Percentiles rank a stretch among this genome's conserved stretches.
Conservation (phyloP, 2,113 vertebrate genomes). For the Dicrurus megarhynchus region DNA sequence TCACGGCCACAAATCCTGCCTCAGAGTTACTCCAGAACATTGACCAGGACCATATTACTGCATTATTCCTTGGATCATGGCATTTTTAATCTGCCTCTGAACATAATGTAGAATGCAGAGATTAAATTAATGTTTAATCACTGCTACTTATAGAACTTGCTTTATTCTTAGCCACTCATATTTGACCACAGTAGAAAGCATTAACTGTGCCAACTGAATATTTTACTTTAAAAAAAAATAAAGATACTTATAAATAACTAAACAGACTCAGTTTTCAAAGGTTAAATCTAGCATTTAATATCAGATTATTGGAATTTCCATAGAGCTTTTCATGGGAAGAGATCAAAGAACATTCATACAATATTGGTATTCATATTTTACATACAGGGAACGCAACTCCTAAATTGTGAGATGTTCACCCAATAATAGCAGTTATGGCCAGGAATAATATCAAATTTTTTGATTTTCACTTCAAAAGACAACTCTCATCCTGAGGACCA, state of each 20-base stretch:
- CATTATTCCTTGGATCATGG: neutral
- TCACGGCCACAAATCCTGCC: neutral
- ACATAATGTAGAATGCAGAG: neutral
- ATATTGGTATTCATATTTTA: neutral
- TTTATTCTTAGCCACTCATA: neutral
- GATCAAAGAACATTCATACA: neutral
- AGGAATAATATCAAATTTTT: neutral
- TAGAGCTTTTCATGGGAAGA: neutral
- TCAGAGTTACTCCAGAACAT: neutral
- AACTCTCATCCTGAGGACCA: neutral
- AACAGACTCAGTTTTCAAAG: neutral
- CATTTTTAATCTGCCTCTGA: neutral
- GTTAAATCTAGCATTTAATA: neutral
- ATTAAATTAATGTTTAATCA: neutral
- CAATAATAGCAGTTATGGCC: neutral
- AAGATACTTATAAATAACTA: neutral
- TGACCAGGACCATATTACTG: neutral
- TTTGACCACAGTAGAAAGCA: neutral
- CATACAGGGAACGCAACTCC: neutral
- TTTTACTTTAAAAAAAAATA: neutral
- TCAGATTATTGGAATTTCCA: neutral
- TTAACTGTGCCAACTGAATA: neutral
- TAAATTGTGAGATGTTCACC: neutral
- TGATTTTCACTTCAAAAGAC: neutral
- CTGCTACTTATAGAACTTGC: neutral